Conservation (phyloP, 1,140 invertebrate genomes). For the Macrocentrus cingulum region DNA sequence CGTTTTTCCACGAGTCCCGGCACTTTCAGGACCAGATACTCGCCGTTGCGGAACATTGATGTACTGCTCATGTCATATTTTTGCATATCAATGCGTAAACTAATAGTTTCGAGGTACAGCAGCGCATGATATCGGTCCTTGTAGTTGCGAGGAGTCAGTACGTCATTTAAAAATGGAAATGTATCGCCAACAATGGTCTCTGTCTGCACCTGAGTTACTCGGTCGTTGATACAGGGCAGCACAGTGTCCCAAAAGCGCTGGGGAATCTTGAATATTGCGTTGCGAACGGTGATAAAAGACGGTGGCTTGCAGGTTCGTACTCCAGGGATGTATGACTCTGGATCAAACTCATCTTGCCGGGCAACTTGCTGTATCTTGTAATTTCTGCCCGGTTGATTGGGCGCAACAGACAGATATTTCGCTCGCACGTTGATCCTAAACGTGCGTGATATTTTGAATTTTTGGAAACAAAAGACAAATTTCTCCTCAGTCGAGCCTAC, state of each 20-base stretch:
- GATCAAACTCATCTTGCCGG: slow-evolving; percentile 43
- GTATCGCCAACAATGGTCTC: slow-evolving; percentile 45
- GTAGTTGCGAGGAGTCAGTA: slow-evolving; percentile 63
- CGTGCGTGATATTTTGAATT: slow-evolving; percentile 62
- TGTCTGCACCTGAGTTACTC: slow-evolving; percentile 46
- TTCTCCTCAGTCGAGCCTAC: slow-evolving; percentile 64
- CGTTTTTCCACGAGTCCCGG: slow-evolving; percentile 80
- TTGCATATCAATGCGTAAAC: slow-evolving; percentile 65
- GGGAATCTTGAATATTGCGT: slow-evolving; percentile 63
- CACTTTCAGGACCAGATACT: slow-evolving; percentile 75
- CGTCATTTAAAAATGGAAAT: slow-evolving; percentile 57
- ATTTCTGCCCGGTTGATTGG: slow-evolving; percentile 37
- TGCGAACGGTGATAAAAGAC: slow-evolving; percentile 59
- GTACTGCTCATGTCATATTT: slow-evolving; percentile 71
- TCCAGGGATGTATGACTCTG: slow-evolving; percentile 59
- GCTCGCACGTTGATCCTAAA: slow-evolving; percentile 57
- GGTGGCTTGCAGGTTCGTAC: slow-evolving; percentile 60
- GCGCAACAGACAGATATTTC: slow-evolving; percentile 27
- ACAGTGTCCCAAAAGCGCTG: slow-evolving; percentile 59
- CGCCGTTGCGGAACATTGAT: slow-evolving; percentile 64
- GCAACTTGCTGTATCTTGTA: slow-evolving; percentile 46
- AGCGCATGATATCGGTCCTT: slow-evolving; percentile 69
- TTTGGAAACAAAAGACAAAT: slow-evolving; percentile 62
- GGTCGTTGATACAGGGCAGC: slow-evolving; percentile 50
- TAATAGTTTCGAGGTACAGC: slow-evolving; percentile 79